Base-by-base conservation (phyloP, 2,888 invertebrate genomes). In the Aspidiotus destructor region DNA sequence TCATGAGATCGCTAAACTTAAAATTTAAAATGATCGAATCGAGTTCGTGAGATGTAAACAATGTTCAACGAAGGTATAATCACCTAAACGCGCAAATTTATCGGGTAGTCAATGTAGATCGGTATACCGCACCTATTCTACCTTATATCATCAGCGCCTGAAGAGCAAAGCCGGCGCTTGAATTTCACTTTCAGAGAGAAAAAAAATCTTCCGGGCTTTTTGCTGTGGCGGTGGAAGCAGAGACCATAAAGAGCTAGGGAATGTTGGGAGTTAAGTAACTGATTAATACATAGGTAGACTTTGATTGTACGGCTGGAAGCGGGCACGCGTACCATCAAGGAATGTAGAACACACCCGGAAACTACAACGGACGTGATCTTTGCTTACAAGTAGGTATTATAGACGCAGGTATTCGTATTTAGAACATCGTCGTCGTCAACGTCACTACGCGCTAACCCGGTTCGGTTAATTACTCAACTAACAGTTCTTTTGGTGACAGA, bases 301-400 rank as follows among this genome's bases (percentile, higher is more conserved):
- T 28, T 28, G 10, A 58, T 58, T 58, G 10, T 55, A 17, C 58
- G n/a, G 65, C 65, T 65, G 7, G 48, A 42, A 65, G 65, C 65
- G 44, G 65, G 55, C 65, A 65, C 44, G 65, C 41, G 58, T 17
- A 41, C 54, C 16, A 54, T 16, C 40, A 58, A 28, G 28, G 28
- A 28, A 54, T 62, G 40, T 65, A 58, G 65, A 65, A 58, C 60
- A 65, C 15, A 28, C 57, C 65, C 65, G 65, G 65, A 65, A 64
- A 65, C 44, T 17, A 53, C 8, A n/a, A 40, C 40, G 64, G 55
- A 60, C 65, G 65, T 60, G 58, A 57, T 65, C 57, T 44, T 44
- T 52, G 41, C 44, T 53, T 28, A n/a, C n/a, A n/a, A n/a, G n/a
- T n/a, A n/a, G n/a, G n/a, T n/a, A 52, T 16, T 58, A 58, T 28